phyloP scores from a whole-genome alignment of 2,888 invertebrate genomes.

The Cheiracanthium punctorium region DNA sequence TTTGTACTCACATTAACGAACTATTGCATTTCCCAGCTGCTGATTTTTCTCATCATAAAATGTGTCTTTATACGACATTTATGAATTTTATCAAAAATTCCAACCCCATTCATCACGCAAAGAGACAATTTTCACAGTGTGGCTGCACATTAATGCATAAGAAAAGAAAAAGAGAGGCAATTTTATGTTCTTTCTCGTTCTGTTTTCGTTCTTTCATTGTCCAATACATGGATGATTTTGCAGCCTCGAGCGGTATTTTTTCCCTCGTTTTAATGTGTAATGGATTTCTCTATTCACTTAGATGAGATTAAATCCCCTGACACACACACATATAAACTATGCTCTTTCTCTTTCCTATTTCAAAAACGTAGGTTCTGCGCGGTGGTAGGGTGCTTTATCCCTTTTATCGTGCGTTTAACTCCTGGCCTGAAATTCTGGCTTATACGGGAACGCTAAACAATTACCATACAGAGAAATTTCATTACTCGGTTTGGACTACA shows the following conservation, averaged over 20 bases:
- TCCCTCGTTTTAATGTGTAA: constrained; percentile 50
- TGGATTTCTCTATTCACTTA: constrained; percentile 41
- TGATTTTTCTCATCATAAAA: too few relatives aligned
- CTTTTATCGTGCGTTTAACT: constrained; percentile 36
- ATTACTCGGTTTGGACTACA: constrained; percentile 53
- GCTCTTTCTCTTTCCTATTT: constrained; percentile 7
- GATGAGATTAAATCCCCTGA: constrained; percentile 51
- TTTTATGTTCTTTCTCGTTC: too few relatives aligned
- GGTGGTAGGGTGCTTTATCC: neutral
- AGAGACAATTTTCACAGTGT: too few relatives aligned
- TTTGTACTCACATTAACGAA: too few relatives aligned
- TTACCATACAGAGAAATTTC: constrained; percentile 66
- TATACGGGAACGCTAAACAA: constrained; percentile 43
- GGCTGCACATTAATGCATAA: too few relatives aligned
- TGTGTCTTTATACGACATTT: too few relatives aligned
- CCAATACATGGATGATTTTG: constrained; percentile 14
- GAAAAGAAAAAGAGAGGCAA: too few relatives aligned
- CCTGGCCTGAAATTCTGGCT: constrained; percentile 14
- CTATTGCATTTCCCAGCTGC: too few relatives aligned
- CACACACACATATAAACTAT: constrained; percentile 64
- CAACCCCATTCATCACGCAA: too few relatives aligned
- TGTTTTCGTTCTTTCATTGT: neutral
- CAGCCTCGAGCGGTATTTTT: constrained; percentile 35
- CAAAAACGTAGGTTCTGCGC: constrained; percentile 21
- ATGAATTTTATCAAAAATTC: too few relatives aligned